Conservation (phyloP, 2,888 invertebrate genomes). For the Galerucella nymphaeae region DNA sequence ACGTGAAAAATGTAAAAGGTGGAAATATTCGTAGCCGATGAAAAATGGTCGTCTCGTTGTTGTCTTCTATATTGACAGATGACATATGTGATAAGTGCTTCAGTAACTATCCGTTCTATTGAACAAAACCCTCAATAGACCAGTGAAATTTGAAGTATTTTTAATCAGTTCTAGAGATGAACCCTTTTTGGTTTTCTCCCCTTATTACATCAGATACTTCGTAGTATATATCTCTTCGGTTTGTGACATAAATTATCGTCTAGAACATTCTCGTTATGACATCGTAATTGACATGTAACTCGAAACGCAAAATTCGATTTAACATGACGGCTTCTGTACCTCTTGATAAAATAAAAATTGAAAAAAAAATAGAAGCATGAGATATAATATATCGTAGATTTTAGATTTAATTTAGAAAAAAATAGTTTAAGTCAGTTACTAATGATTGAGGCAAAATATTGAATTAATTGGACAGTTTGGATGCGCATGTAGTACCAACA, state of each 20-base stretch:
- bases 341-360: background rate
- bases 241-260: constrained; percentile 17
- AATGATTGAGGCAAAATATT: no score
- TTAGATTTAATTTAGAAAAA: no score
- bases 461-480: no score
- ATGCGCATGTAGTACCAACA: background rate
- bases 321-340: background rate
- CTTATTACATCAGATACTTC: background rate
- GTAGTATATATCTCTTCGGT: background rate
- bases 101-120: background rate
- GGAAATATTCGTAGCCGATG: constrained; percentile 21
- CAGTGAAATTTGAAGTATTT: no score
- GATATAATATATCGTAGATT: no score
- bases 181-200: background rate
- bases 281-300: constrained; percentile 26
- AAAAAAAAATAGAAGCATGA: background rate
- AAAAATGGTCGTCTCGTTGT: constrained; percentile 18
- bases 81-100: constrained; percentile 14
- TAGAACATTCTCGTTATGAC: constrained; percentile 26
- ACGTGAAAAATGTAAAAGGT: constrained; percentile 25
- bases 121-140: background rate
- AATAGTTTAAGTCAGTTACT: no score
- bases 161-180: background rate
- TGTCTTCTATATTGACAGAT: constrained; percentile 20
- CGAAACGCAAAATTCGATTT: constrained; percentile 20